A percentile compares a stretch with the other conserved stretches of the same genome.
phyloP scores from a whole-genome alignment of 2,797 vertebrate species.

The Carduelis carduelis region DNA sequence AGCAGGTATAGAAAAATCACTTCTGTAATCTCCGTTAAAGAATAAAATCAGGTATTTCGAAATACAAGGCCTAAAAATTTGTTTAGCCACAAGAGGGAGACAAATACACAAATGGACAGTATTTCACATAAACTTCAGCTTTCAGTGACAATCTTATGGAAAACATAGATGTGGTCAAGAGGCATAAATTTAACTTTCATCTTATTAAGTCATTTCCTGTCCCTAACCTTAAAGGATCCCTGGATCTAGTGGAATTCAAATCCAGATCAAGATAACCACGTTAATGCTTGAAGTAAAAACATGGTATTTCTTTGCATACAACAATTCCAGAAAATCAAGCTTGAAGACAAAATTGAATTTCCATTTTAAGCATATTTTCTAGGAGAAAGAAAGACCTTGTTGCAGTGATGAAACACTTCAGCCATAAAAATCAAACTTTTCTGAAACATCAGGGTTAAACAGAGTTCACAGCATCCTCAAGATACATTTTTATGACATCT shows the following conservation, averaged over 20 bases:
- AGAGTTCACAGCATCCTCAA: constrained; percentile 55
- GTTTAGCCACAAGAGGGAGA: constrained; percentile 35
- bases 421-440: constrained; percentile 54
- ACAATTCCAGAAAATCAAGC: not conserved
- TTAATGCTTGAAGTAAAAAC: not conserved
- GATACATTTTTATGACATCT: constrained; percentile 46
- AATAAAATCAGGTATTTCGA: not conserved
- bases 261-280: not conserved
- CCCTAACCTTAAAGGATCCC: not conserved
- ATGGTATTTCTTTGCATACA: not conserved
- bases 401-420: not conserved
- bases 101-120: not conserved
- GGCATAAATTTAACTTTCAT: not conserved
- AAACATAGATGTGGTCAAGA: not conserved
- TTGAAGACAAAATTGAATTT: not conserved
- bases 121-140: not conserved
- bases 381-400: not conserved
- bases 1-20: not conserved
- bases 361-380: not conserved
- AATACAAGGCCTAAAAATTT: not conserved
- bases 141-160: not conserved
- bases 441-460: constrained; percentile 40
- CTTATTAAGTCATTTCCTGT: not conserved
- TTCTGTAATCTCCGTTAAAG: not conserved
- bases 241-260: not conserved